phyloP scores from a whole-genome alignment of 2,888 invertebrate species.

The Nephrocerus scutellatus region DNA sequence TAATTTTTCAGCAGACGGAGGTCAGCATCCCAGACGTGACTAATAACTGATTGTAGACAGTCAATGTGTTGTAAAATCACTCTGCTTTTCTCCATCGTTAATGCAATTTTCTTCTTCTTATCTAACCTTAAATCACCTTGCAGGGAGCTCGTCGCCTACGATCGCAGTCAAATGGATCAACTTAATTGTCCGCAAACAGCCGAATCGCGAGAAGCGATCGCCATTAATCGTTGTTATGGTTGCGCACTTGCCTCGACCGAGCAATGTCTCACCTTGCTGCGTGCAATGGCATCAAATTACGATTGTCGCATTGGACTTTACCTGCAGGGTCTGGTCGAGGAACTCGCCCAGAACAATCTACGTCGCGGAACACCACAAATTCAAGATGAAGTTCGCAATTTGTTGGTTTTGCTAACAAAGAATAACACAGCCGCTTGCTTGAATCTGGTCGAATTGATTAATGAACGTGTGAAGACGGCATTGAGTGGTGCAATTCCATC shows the following conservation, averaged over 20 bases:
- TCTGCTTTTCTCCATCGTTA: no score
- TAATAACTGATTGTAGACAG: no score
- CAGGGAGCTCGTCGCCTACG: constrained; percentile 84
- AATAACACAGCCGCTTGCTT: constrained; percentile 78
- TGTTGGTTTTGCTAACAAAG: constrained; percentile 80
- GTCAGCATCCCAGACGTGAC: no score
- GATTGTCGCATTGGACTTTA: constrained; percentile 70
- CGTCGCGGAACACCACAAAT: constrained; percentile 77
- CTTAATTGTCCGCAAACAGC: constrained; percentile 26
- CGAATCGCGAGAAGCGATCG: constrained; percentile 33
- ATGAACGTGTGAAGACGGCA: constrained; percentile 76
- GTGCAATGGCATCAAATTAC: constrained; percentile 78
- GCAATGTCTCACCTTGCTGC: constrained; percentile 83
- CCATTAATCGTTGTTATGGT: constrained; percentile 69
- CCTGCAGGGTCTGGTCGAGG: constrained; percentile 79
- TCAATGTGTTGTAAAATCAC: no score
- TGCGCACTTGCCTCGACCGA: constrained; percentile 87
- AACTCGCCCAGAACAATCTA: constrained; percentile 83
- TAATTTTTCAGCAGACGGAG: no score
- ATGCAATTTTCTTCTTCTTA: no score
- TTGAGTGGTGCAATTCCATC: constrained; percentile 69
- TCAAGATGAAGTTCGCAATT: constrained; percentile 81
- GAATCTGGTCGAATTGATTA: constrained; percentile 56
- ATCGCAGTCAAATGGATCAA: constrained; percentile 66
- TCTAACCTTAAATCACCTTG: no score